A percentile compares a stretch with the other conserved stretches of the same genome.
Evolutionary conservation across 2,797 vertebrate genomes (phyloP).

Genomic region (Leptatherina wallacei): DNA sequence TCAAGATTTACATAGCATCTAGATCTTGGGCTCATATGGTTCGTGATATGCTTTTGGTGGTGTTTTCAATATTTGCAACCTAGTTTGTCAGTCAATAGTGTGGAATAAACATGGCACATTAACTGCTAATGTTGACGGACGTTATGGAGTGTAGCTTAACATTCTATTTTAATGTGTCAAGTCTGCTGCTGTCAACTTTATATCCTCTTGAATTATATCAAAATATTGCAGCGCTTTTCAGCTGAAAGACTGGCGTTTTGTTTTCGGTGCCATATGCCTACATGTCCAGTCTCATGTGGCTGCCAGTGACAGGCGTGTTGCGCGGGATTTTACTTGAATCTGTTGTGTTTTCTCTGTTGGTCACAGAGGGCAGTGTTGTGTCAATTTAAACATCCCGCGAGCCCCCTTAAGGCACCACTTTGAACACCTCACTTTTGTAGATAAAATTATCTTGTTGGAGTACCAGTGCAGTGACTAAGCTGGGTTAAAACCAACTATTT

Average conservation of each 20-base stretch:
- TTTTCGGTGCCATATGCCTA: not conserved
- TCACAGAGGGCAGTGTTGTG: constrained; percentile 65
- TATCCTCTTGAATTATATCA: not conserved
- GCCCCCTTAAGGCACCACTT: constrained; percentile 2
- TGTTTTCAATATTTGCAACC: not conserved
- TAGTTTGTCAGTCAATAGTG: too few relatives aligned
- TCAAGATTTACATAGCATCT: not conserved
- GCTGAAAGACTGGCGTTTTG: not conserved
- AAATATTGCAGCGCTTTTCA: fast-evolving
- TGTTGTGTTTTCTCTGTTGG: constrained; percentile 22
- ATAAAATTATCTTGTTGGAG: constrained; percentile 15
- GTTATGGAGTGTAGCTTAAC: not conserved
- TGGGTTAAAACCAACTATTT: not conserved
- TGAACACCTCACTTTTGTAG: not conserved
- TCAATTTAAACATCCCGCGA: not conserved
- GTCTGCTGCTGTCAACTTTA: not conserved
- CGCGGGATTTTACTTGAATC: constrained; percentile 78
- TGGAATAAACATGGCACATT: not conserved
- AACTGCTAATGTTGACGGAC: not conserved
- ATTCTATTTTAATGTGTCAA: not conserved
- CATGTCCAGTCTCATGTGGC: constrained; percentile 36
- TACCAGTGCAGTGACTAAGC: not conserved
- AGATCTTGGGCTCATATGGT: fast-evolving
- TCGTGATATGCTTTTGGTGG: not conserved
- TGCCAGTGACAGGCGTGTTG: constrained; percentile 55